Base-by-base conservation (phyloP, 1,140 invertebrate genomes). In the Andricus grossulariae region DNA sequence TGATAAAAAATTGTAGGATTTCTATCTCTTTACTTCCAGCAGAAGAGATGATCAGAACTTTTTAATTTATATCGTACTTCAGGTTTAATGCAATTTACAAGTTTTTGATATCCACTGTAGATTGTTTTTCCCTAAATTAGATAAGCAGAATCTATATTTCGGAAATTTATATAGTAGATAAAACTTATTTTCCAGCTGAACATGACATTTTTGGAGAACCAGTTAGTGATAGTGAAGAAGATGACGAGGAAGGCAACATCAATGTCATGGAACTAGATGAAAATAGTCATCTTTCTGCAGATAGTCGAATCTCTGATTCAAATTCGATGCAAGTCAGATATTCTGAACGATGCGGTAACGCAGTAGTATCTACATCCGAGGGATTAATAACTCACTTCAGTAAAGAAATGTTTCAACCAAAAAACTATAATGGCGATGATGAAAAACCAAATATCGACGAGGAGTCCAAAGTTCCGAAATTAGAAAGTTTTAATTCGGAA, bases 161-260 rank as follows among this genome's bases (percentile, higher is more conserved):
- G 25, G 25, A 25, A 25, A 25, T 25, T 25, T 54, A 54, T 54
- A n/a, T 6, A 16, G 10, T 12, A 18, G 8, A 55, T 19, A 19
- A 54, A 54, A 39, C 72, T 71, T 79, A 21, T 18, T 16, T 91
- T 88, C 86, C 88, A 91, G 94, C 93, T 76, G 95, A 96, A 84
- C 95, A 96, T 83, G 96, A 98, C 83, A 96, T 98, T 87, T 98
- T 98, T 92, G 97, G 97, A 57, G 96, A 96, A 84, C 94, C 94
- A 54, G 94, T 97, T 0, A 97, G 96, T 87, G 96, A 97, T 84
- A 97, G 96, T 57, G 94, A 94, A 82, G 91, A 92, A 16, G 95
- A 96, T 77, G 93, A 95, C 79, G 96, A 96, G 86, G 94, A 95
- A 79, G 93, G 94, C 8, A 94, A 94, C 85, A 93, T 94, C 50